A percentile compares a stretch with the other conserved stretches of the same genome.
These are phyloP conservation scores for Salmo trutta DNA, from an alignment of 2,797 vertebrate genomes.

Conservation along the genomic window DNA sequence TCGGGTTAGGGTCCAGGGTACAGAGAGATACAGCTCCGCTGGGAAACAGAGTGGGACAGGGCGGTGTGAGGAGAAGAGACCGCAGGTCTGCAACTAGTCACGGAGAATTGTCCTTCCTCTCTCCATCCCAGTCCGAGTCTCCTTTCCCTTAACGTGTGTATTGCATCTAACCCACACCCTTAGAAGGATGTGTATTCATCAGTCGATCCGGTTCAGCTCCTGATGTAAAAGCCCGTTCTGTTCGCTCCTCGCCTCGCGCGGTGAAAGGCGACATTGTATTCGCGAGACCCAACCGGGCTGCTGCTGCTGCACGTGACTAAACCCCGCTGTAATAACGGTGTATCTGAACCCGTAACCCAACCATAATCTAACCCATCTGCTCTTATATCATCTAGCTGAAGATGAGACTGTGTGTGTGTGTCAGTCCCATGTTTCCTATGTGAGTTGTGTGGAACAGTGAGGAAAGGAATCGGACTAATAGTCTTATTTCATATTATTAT, in stretches of 20 bases:
- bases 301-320: conserved; percentile 49
- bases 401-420: background rate
- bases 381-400: background rate
- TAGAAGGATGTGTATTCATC: background rate
- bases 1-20: background rate
- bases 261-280: conserved; percentile 77
- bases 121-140: background rate
- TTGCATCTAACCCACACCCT: background rate
- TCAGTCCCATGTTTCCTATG: too few relatives aligned
- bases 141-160: background rate
- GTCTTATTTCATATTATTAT: too few relatives aligned
- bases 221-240: too few relatives aligned
- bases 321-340: conserved; percentile 41
- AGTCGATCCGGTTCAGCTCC: background rate
- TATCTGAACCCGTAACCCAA: background rate
- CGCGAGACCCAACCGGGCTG: conserved; percentile 39
- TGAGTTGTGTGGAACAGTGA: too few relatives aligned
- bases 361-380: background rate
- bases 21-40: background rate
- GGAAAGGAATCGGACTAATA: too few relatives aligned
- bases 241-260: background rate
- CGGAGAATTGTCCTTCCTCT: background rate
- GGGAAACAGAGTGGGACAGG: background rate
- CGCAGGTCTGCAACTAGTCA: background rate
- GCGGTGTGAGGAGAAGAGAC: conserved; percentile 25